These are phyloP conservation scores for Orthosia gothica DNA, from an alignment of 2,888 invertebrate species.

Conservation along the genomic window DNA sequence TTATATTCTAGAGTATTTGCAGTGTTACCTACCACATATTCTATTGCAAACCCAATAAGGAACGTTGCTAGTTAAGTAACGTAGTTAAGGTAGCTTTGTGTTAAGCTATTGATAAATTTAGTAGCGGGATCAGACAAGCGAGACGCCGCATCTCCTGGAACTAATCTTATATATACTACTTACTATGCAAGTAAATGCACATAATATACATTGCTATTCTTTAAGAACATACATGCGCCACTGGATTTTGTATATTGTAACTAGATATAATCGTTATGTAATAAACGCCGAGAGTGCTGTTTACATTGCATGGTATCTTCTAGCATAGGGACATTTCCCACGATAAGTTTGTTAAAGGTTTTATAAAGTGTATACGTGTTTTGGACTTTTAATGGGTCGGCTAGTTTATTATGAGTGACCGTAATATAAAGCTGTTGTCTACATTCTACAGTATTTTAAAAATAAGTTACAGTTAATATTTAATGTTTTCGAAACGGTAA, in stretches of 20 bases:
- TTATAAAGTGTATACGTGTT: too few relatives aligned
- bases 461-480: too few relatives aligned
- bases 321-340: too few relatives aligned
- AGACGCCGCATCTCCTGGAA: not conserved
- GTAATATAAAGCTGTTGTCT: too few relatives aligned
- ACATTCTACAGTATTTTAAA: too few relatives aligned
- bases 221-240: not conserved
- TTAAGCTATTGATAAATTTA: slow-evolving; percentile 3
- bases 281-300: too few relatives aligned
- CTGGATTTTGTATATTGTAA: not conserved
- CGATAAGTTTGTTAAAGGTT: too few relatives aligned
- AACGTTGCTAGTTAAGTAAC: not conserved
- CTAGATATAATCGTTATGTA: too few relatives aligned
- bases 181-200: not conserved
- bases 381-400: too few relatives aligned
- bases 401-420: too few relatives aligned
- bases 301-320: too few relatives aligned
- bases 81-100: not conserved
- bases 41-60: not conserved
- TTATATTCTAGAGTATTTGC: slow-evolving; percentile 3
- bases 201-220: not conserved
- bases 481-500: too few relatives aligned
- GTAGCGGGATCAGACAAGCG: not conserved
- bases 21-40: slow-evolving; percentile 7
- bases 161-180: not conserved